These are phyloP conservation scores for Galerucella calmariensis DNA, from an alignment of 2,888 invertebrate species.

Conservation along the genomic window DNA sequence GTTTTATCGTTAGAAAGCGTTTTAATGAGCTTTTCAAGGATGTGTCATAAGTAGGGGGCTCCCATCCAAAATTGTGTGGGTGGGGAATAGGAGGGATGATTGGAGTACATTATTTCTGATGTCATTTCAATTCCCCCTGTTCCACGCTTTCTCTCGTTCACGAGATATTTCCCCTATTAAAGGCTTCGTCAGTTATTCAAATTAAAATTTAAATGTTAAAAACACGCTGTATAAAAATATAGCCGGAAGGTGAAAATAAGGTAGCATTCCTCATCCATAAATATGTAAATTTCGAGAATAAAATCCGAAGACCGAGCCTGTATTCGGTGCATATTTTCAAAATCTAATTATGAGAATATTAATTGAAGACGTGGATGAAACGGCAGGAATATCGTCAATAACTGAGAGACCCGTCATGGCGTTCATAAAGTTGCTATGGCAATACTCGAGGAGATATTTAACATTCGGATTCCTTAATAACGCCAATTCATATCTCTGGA, in stretches of 20 bases:
- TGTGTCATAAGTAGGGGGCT: too few species aligned
- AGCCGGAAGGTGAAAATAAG: neutral
- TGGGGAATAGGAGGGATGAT: too few species aligned
- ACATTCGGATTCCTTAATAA: conserved; percentile 61
- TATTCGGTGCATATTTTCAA: conserved; percentile 29
- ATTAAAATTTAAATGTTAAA: too few species aligned
- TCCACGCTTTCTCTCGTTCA: too few species aligned
- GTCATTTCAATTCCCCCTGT: too few species aligned
- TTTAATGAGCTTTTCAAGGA: too few species aligned
- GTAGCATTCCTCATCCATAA: conserved; percentile 13
- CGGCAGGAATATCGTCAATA: conserved; percentile 34
- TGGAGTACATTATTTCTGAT: too few species aligned
- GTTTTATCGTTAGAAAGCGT: too few species aligned
- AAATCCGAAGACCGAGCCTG: conserved; percentile 27
- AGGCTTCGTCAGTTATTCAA: too few species aligned
- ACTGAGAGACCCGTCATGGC: conserved; percentile 9
- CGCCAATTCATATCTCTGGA: conserved; percentile 61
- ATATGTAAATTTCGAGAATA: conserved; percentile 21
- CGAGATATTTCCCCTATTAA: too few species aligned
- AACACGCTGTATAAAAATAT: neutral
- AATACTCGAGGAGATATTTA: conserved; percentile 54
- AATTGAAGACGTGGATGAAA: conserved; percentile 30
- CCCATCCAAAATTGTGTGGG: too few species aligned
- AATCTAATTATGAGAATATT: conserved; percentile 35
- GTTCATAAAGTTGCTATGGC: conserved; percentile 44